These are phyloP conservation scores for Hydrotaea cyrtoneurina DNA, from an alignment of 2,888 invertebrate species.

Conservation along the genomic window DNA sequence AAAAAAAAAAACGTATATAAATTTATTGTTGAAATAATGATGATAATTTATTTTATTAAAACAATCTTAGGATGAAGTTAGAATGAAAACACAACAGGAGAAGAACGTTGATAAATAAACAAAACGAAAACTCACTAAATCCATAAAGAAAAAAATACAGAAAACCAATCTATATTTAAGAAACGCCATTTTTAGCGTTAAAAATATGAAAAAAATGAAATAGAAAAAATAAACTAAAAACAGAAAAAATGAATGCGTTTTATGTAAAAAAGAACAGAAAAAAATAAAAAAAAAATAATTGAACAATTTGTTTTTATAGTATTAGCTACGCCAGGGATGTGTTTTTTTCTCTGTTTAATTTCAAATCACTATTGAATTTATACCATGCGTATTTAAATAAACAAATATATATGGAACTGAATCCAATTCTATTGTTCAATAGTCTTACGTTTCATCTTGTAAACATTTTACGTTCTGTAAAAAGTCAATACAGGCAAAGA, in stretches of 20 bases:
- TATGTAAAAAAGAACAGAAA: constrained; percentile 77
- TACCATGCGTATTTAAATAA: too few relatives aligned
- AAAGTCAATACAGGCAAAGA: too few relatives aligned
- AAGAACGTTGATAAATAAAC: constrained; percentile 52
- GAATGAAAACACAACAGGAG: constrained; percentile 53
- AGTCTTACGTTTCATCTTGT: too few relatives aligned
- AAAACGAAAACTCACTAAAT: constrained; percentile 59
- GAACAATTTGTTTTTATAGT: too few relatives aligned
- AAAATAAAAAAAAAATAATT: constrained; percentile 65
- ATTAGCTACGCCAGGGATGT: too few relatives aligned
- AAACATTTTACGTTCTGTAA: too few relatives aligned
- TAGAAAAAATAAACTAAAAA: constrained; percentile 62
- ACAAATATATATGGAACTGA: too few relatives aligned
- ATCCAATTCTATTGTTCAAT: too few relatives aligned
- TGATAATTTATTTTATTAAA: constrained; percentile 67
- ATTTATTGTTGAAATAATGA: constrained; percentile 64
- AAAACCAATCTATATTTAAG: constrained; percentile 63
- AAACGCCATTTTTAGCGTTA: constrained; percentile 68
- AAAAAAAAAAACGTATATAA: constrained; percentile 58
- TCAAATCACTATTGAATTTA: too few relatives aligned
- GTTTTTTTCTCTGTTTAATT: constrained; percentile 22
- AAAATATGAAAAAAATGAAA: constrained; percentile 62
- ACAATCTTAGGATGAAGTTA: constrained; percentile 66
- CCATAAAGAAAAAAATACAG: constrained; percentile 56
- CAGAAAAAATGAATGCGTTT: constrained; percentile 73